Evolutionary conservation across 2,888 invertebrate species (phyloP).

Genomic region (Julus scanicus): DNA sequence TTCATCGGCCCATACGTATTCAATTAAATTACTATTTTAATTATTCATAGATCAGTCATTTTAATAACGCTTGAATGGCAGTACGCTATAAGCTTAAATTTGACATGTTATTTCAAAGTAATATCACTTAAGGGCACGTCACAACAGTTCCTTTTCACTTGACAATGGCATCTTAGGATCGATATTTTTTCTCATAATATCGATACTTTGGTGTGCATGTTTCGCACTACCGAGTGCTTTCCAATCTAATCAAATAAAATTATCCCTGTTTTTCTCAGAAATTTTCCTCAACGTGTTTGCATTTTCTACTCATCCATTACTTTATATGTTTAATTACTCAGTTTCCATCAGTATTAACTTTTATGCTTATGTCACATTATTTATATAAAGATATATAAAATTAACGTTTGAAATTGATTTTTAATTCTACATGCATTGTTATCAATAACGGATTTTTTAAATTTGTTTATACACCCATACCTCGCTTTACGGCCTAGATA

Average conservation of each 20-base stretch:
- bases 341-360: neutral
- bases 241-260: constrained; percentile 5
- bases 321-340: neutral
- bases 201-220: constrained; percentile 1
- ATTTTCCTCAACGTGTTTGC: neutral
- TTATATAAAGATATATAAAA: no score
- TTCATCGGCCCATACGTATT: constrained; percentile 38
- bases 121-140: constrained; percentile 47
- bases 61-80: constrained; percentile 47
- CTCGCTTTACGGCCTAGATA: no score
- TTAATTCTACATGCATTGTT: no score
- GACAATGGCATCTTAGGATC: constrained; percentile 42
- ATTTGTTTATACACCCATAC: no score
- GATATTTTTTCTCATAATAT: constrained; percentile 18
- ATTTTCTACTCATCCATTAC: neutral
- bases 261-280: neutral
- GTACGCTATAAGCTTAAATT: constrained; percentile 47
- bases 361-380: no score
- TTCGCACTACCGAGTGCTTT: neutral
- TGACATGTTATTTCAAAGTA: constrained; percentile 47
- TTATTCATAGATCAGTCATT: constrained; percentile 47
- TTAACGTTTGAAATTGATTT: no score
- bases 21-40: constrained; percentile 47
- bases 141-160: constrained; percentile 47
- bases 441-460: no score